A percentile compares a stretch with the other conserved stretches of the same genome.
Evolutionary conservation across 2,888 invertebrate species (phyloP).

Genomic region (Scrobipalpa costella): DNA sequence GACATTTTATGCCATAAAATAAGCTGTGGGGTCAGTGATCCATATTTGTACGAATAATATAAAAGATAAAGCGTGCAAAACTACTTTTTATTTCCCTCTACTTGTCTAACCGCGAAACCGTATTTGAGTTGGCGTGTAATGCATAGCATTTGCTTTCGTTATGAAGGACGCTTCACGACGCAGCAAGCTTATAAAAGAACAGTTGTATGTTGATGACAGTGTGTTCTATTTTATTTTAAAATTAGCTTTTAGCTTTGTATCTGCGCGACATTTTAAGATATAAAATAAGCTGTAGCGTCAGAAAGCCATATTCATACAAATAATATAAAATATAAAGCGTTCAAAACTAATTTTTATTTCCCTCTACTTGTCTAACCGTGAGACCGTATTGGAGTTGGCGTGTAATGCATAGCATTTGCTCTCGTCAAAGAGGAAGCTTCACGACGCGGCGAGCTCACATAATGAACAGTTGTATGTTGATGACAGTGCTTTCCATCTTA

Average conservation of each 20-base stretch:
- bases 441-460: constrained; percentile 3
- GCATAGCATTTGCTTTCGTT: not conserved
- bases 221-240: constrained; percentile 5
- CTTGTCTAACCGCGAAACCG: not conserved
- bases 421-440: not conserved
- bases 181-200: not conserved
- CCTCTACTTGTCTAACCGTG: not conserved
- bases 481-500: constrained; percentile 6
- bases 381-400: not conserved
- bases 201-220: constrained; percentile 3
- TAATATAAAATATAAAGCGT: not conserved
- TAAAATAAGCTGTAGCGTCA: too few relatives aligned
- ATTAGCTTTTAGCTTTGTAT: not conserved
- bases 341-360: not conserved
- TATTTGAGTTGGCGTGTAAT: not conserved
- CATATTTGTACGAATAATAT: not conserved
- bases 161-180: not conserved
- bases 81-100: not conserved
- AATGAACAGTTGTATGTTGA: constrained; percentile 5
- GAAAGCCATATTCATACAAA: not conserved
- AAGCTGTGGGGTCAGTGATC: too few relatives aligned
- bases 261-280: not conserved
- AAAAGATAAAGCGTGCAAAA: not conserved
- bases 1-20: not conserved
- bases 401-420: not conserved